Conservation (phyloP, 2,797 vertebrate species). For the Pseudomugil gertrudae region DNA sequence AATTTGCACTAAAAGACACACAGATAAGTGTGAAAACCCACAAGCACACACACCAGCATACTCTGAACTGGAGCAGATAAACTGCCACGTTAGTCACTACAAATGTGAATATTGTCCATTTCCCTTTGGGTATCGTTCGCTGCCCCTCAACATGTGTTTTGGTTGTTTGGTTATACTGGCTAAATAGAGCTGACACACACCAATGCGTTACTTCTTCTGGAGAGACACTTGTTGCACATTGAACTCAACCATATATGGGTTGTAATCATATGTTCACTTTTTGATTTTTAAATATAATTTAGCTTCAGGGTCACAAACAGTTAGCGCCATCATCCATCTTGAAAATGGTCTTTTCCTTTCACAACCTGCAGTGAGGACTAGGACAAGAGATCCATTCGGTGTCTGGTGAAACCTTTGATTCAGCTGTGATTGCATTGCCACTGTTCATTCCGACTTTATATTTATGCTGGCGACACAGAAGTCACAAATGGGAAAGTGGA, state of each 20-base stretch:
- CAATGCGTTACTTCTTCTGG: constrained; percentile 1
- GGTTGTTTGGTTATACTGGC: constrained; percentile 24
- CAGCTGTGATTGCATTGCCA: background rate
- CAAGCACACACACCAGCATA: background rate
- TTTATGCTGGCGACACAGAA: background rate
- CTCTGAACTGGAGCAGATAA: background rate
- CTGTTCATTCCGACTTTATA: background rate
- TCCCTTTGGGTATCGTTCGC: constrained; percentile 32
- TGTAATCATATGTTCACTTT: background rate
- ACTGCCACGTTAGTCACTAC: background rate
- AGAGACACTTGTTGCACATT: constrained; percentile 13
- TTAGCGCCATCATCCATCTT: background rate
- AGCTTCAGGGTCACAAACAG: background rate
- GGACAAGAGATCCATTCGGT: background rate
- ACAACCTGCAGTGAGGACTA: background rate
- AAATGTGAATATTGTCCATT: constrained; percentile 7
- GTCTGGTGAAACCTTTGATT: background rate
- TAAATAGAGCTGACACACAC: constrained; percentile 31
- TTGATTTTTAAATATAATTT: background rate
- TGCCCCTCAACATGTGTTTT: constrained; percentile 44
- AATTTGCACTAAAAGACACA: constrained; percentile 17
- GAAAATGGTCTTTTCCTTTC: background rate
- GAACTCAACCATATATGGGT: constrained; percentile 34
- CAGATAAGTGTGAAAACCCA: background rate
- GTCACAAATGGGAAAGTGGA: background rate